These are phyloP conservation scores for Globodera rostochiensis DNA, from an alignment of 1,140 invertebrate species.

Conservation along the genomic window DNA sequence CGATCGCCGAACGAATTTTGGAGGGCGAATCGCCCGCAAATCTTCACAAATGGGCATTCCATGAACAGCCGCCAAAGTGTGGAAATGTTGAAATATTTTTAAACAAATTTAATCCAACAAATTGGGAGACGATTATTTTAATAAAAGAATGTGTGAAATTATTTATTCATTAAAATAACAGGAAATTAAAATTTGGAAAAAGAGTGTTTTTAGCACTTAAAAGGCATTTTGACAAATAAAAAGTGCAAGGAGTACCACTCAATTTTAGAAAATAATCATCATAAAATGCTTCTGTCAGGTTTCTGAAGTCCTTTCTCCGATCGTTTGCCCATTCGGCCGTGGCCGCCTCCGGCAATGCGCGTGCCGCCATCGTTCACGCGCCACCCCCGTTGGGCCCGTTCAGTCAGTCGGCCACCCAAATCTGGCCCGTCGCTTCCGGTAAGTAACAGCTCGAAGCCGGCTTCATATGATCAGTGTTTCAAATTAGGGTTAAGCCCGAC, in stretches of 20 bases:
- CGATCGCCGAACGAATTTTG: slow-evolving; percentile 19
- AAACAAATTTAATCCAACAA: too few species aligned
- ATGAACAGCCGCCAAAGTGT: slow-evolving; percentile 25
- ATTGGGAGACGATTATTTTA: too few species aligned
- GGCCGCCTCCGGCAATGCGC: not conserved
- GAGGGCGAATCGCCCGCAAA: slow-evolving; percentile 20
- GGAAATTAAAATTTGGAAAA: too few species aligned
- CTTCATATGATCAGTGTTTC: too few species aligned
- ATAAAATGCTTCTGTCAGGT: not conserved
- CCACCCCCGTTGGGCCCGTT: slow-evolving; percentile 8
- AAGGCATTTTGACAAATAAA: too few species aligned
- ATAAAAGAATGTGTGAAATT: too few species aligned
- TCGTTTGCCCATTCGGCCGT: not conserved
- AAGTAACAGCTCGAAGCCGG: not conserved
- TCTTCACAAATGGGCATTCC: slow-evolving; percentile 26
- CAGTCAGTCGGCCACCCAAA: slow-evolving; percentile 28
- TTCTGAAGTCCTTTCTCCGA: slow-evolving; percentile 8
- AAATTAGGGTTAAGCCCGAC: too few species aligned
- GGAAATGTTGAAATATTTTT: not conserved
- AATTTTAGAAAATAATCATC: not conserved
- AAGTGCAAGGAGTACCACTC: not conserved
- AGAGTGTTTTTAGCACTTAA: too few species aligned
- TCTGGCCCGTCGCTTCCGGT: not conserved
- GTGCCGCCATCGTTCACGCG: slow-evolving; percentile 1
- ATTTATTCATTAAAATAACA: too few species aligned